Base-by-base conservation (phyloP, 2,888 invertebrate species). In the Drosophila tripunctata region DNA sequence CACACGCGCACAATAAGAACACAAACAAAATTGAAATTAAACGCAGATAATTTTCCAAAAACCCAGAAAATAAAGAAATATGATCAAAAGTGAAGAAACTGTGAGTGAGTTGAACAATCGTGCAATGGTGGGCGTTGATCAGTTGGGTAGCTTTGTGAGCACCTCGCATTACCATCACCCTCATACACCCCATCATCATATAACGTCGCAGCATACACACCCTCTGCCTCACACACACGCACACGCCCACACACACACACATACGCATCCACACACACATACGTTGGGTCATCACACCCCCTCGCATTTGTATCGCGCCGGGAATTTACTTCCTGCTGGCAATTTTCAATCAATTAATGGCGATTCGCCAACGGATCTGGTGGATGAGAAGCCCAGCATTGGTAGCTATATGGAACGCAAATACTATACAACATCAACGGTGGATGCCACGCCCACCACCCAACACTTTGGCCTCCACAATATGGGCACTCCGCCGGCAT, bases 81-180 rank as follows among this genome's bases (percentile, higher is more conserved):
- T 91, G 90, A 90, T 91, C 24, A 91, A 91, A 84, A 90, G 89
- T 83, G 90, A 90, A 80, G 91, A 90, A 52, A 73, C 44, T 33
- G 44, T 88, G 58, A 75, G 88, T 33, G 90, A 90, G 38, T 52
- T 85, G 36, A 70, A 78, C 44, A 65, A 68, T 43, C 75, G 77
- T 58, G 43, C 47, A 2, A 79, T 85, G 85, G 56, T 85, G 85
- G 56, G 30, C 36, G 70, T 70, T 7, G 87, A 84, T 50, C 73
- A 78, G 12, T 38, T 81, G 40, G 78, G 76, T 5, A 72, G 71
- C 22, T 85, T 74, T 48, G 67, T 69, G 8, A 72, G 69, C 45
- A 50, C 67, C 60, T 38, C 69, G 8, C 62, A 68, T 45, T 78
- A 80, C 45, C 78, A 86, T 41, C 73, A 75, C 17, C 78, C 77